phyloP scores from a whole-genome alignment of 1,140 invertebrate genomes.

The Aphelenchoides fujianensis region DNA sequence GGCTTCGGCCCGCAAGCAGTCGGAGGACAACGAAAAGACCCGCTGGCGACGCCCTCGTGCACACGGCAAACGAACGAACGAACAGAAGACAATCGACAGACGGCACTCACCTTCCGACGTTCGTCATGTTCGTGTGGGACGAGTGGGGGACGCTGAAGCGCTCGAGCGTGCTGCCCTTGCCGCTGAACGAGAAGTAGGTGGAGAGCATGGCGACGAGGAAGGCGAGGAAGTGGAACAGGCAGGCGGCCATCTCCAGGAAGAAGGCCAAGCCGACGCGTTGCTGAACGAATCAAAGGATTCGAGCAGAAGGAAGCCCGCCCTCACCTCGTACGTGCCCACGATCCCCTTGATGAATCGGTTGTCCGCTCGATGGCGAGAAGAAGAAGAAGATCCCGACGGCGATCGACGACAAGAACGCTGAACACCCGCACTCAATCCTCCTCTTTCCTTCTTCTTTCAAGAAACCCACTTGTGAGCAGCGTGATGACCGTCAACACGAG shows the following conservation, averaged over 20 bases:
- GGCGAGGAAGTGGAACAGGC: constrained; percentile 58
- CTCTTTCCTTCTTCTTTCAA: not conserved
- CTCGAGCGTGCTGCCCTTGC: constrained; percentile 51
- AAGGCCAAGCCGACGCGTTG: constrained; percentile 60
- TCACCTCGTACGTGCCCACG: constrained; percentile 61
- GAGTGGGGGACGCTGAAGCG: constrained; percentile 52
- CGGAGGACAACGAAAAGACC: no score
- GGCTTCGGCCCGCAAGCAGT: no score
- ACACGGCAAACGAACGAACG: no score
- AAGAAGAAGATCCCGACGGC: constrained; percentile 62
- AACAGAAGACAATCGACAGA: no score
- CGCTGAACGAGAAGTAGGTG: constrained; percentile 56
- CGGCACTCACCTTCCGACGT: constrained; percentile 48
- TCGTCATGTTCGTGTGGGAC: constrained; percentile 59
- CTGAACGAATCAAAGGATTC: no score
- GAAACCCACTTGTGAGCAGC: constrained; percentile 51
- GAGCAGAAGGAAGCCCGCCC: not conserved
- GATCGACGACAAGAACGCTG: constrained; percentile 57
- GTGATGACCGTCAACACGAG: constrained; percentile 56
- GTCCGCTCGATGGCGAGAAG: constrained; percentile 59
- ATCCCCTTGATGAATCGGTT: constrained; percentile 62
- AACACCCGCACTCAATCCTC: constrained; percentile 10
- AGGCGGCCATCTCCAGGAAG: constrained; percentile 61
- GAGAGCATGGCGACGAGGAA: constrained; percentile 59
- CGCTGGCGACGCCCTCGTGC: no score